Percentiles rank a stretch among this genome's conserved stretches.
Conservation (phyloP, 2,113 vertebrate genomes). For the Neomonachus schauinslandi region DNA sequence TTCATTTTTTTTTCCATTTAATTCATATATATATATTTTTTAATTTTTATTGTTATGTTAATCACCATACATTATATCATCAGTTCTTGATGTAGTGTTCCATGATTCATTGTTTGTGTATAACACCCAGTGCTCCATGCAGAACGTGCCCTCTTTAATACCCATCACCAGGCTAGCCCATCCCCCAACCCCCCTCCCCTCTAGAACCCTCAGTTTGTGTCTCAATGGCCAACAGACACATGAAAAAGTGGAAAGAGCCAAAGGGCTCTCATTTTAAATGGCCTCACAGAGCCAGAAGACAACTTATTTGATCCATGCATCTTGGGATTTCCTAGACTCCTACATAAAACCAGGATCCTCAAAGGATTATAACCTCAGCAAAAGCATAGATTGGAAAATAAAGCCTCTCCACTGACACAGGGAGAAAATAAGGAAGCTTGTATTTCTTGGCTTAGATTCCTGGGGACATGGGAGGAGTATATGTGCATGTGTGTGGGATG, state of each 20-base stretch:
- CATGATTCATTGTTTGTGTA: no score
- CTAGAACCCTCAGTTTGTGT: no score
- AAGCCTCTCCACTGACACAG: background rate
- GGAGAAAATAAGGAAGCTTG: background rate
- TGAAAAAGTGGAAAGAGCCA: background rate
- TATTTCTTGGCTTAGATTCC: background rate
- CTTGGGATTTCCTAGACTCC: background rate
- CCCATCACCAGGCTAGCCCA: no score
- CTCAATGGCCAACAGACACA: no score
- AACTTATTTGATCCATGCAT: background rate
- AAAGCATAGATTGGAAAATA: background rate
- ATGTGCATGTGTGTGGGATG: background rate
- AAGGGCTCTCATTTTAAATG: background rate
- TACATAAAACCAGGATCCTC: slow-evolving; percentile 16
- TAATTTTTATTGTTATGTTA: no score
- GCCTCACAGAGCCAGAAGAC: background rate
- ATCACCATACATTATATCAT: no score
- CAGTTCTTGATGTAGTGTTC: no score
- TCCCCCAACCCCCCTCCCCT: no score
- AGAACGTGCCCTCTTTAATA: no score
- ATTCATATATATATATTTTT: no score
- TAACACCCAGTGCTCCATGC: no score
- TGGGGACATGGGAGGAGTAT: background rate
- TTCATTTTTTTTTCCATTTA: background rate
- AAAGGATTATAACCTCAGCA: slow-evolving; percentile 6